Base-by-base conservation (phyloP, 2,113 vertebrate genomes). In the Microtus richardsoni region DNA sequence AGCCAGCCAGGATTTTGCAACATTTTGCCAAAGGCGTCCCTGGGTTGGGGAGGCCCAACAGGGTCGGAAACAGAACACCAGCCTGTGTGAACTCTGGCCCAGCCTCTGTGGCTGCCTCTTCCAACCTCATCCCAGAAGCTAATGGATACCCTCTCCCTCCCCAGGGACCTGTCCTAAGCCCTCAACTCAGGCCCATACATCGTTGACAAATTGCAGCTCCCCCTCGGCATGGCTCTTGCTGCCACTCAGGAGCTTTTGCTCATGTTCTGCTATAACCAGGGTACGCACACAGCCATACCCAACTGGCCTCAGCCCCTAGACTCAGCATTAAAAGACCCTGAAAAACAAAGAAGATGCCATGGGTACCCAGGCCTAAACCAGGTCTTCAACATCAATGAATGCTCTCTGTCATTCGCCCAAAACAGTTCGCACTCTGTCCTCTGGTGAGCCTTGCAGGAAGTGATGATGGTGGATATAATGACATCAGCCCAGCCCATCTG, bases 1-100 rank as follows among this genome's bases (percentile, higher is more conserved):
- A 19, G 58, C 90, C 5, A 12, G 70, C 93, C 47, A 4, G 74
- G 44, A 6, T 93, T 93, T 89, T 88, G 92, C 93, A 96, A 91
- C 2, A 0, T 14, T 52, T 82, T 49, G 33, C 84, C 75, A 36
- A 26, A 88, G 93, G 89, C n/a, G 0, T 2, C 73, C 44, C 0
- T 0, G 70, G 39, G 28, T 2, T n/a, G 52, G 21, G 28, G 21
- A 44, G 7, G 49, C 7, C 24, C 78, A 3, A 22, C 3, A 17
- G 66, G 44, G 22, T 16, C 2, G 21, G 33, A 39, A 44, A 9
- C 0, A 2, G 33, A n/a, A 12, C 0, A 2, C 66, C 1, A 4
- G 52, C 73, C 60, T 4, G 5, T 0, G 0, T 36, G 90, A 94
- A 79, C 92, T 78, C 83, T 49, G 66, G 73, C 88, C 89, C 77